Conservation (phyloP, 2,113 vertebrate genomes). For the Pomatostomus ruficeps region DNA sequence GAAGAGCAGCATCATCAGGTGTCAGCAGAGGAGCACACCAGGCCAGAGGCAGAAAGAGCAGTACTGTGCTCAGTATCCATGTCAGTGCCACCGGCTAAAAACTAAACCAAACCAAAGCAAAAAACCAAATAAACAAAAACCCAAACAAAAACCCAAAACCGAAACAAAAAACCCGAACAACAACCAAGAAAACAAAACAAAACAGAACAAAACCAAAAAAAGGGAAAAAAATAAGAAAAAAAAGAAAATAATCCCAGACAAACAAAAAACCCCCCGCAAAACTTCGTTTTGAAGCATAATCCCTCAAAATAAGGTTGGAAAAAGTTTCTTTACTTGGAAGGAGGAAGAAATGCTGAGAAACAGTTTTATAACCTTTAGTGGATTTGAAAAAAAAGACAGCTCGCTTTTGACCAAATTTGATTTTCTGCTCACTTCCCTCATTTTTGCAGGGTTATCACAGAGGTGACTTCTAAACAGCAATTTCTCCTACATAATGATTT, state of each 20-base stretch:
- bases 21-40: not conserved
- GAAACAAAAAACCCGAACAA: too few relatives aligned
- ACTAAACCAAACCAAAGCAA: not conserved
- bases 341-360: not conserved
- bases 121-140: not conserved
- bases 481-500: not conserved
- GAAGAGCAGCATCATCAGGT: not conserved
- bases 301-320: not conserved
- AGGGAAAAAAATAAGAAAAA: too few relatives aligned
- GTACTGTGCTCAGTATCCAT: not conserved
- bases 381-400: not conserved
- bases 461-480: not conserved
- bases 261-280: not conserved
- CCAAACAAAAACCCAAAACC: not conserved
- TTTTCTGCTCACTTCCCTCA: not conserved
- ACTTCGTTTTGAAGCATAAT: not conserved
- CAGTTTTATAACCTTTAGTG: not conserved
- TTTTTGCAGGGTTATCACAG: not conserved
- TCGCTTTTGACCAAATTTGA: not conserved
- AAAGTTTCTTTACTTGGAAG: not conserved
- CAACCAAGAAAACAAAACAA: not conserved
- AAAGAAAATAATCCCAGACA: too few relatives aligned
- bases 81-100: not conserved
- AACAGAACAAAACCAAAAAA: too few relatives aligned
- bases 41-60: not conserved